Evolutionary conservation across 2,113 vertebrate species (phyloP).

Genomic region (Phaetusa simplex): DNA sequence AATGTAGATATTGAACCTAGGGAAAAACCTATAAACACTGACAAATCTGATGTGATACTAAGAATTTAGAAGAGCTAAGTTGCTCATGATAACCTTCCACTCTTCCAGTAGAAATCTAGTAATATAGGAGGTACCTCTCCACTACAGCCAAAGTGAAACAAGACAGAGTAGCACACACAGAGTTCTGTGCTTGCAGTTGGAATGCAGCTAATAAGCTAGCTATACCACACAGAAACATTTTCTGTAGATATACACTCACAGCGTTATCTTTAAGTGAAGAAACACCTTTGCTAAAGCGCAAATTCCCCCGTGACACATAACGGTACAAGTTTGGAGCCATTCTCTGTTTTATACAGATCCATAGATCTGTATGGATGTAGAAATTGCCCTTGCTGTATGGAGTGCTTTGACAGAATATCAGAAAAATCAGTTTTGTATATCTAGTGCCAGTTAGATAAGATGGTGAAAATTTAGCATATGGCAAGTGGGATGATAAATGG

Average conservation of each 20-base stretch:
- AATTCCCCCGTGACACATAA: background rate
- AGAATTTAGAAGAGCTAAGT: background rate
- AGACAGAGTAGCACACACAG: background rate
- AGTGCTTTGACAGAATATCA: background rate
- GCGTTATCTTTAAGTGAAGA: background rate
- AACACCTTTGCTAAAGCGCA: background rate
- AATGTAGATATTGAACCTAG: background rate
- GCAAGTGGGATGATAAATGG: conserved; percentile 6
- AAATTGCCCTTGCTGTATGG: background rate
- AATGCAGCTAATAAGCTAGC: background rate
- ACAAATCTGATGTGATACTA: background rate
- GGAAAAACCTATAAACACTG: background rate
- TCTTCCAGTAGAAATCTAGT: background rate
- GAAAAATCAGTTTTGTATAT: background rate
- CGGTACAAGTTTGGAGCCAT: background rate
- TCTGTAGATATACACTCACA: background rate
- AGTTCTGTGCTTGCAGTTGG: background rate
- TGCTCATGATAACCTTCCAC: background rate
- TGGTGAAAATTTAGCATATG: background rate
- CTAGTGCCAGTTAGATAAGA: background rate
- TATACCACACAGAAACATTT: background rate
- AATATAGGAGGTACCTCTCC: background rate
- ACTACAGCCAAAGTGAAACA: background rate
- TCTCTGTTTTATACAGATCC: background rate
- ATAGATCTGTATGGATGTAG: background rate